phyloP scores from a whole-genome alignment of 2,888 invertebrate species.

The Endotricha flammealis region DNA sequence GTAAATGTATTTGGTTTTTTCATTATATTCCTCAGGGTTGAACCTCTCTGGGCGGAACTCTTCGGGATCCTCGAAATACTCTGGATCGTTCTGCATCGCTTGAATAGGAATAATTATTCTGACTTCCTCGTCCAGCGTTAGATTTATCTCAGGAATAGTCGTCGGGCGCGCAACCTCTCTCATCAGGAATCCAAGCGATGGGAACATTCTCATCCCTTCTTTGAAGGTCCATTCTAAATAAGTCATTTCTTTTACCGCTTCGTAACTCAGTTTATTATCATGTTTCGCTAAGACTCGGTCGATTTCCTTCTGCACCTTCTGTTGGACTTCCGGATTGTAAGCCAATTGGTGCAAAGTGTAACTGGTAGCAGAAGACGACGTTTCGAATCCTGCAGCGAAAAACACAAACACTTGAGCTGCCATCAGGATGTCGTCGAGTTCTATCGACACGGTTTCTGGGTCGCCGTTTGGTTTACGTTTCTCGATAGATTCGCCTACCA shows the following conservation, averaged over 20 bases:
- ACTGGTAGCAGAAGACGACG: slow-evolving; percentile 49
- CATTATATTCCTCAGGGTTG: slow-evolving; percentile 29
- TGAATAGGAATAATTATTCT: slow-evolving; percentile 34
- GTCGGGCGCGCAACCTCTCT: slow-evolving; percentile 37
- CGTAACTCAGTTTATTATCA: slow-evolving; percentile 38
- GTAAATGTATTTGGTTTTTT: slow-evolving; percentile 38
- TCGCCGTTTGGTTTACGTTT: slow-evolving; percentile 36
- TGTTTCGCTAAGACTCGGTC: slow-evolving; percentile 37
- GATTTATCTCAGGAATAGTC: slow-evolving; percentile 37
- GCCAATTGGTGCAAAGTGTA: slow-evolving; percentile 51
- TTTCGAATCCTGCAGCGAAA: slow-evolving; percentile 53
- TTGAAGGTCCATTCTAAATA: slow-evolving; percentile 44
- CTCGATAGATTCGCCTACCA: slow-evolving; percentile 43
- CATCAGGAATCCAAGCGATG: slow-evolving; percentile 46
- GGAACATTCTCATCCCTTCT: slow-evolving; percentile 53
- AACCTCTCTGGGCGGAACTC: slow-evolving; percentile 49
- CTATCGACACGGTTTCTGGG: slow-evolving; percentile 29
- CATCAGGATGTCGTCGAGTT: slow-evolving; percentile 38
- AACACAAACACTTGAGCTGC: slow-evolving; percentile 48
- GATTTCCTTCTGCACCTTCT: slow-evolving; percentile 40
- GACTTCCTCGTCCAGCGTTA: slow-evolving; percentile 43
- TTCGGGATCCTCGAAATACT: slow-evolving; percentile 40
- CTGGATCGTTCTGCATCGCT: slow-evolving; percentile 46
- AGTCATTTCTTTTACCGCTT: slow-evolving; percentile 46
- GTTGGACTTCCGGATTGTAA: slow-evolving; percentile 37